Evolutionary conservation across 1,140 invertebrate genomes (phyloP).

Genomic region (Trachelipus rathkii): DNA sequence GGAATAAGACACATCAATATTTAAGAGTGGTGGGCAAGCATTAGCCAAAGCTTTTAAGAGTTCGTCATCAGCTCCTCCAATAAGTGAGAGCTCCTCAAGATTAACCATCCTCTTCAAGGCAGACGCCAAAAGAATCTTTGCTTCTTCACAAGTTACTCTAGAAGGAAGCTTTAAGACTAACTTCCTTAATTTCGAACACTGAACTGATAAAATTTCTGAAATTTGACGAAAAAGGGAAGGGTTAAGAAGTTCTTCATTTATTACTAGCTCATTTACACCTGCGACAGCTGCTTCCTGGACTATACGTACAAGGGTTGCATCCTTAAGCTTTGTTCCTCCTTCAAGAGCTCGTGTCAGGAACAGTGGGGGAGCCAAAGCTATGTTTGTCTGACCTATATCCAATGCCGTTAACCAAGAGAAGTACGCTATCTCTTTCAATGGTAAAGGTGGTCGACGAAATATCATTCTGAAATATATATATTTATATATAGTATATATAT

Average conservation of each 20-base stretch:
- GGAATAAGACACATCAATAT: not conserved
- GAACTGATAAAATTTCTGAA: not conserved
- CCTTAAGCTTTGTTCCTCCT: not conserved
- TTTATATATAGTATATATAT: conserved; percentile 2
- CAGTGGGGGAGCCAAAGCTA: not conserved
- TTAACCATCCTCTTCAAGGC: not conserved
- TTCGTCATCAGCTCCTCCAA: not conserved
- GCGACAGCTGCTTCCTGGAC: not conserved
- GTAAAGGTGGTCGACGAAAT: not conserved
- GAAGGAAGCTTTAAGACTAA: not conserved
- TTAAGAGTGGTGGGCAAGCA: not conserved
- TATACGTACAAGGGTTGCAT: not conserved
- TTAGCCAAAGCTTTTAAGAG: not conserved
- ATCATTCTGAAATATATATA: not conserved
- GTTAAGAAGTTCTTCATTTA: not conserved
- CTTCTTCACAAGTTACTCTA: not conserved
- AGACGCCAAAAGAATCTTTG: not conserved
- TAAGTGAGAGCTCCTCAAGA: not conserved
- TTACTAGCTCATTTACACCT: not conserved
- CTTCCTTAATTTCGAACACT: not conserved
- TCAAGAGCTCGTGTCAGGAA: not conserved
- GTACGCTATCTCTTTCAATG: not conserved
- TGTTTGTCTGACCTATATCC: not conserved
- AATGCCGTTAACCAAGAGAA: not conserved
- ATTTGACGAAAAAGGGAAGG: not conserved